Evolutionary conservation across 2,888 invertebrate genomes (phyloP), one percentile per base, ranked within the genome.

Genomic region (Rapana venosa): DNA sequence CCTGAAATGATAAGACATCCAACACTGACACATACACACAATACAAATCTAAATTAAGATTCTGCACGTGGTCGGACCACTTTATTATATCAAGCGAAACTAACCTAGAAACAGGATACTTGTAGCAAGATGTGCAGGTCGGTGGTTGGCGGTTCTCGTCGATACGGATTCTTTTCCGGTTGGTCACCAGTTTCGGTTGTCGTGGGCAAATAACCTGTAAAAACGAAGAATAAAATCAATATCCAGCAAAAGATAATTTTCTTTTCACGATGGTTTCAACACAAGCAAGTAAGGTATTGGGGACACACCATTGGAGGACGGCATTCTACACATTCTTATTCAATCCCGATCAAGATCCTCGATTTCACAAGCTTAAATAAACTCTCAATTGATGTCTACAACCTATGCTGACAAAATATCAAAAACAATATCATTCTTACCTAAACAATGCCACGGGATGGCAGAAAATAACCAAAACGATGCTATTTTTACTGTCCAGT

Each of bases 401-500:
- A 6, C 15, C 11, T 58, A 20, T 66, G 66, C 35, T 61, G 86
- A 66, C 32, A 66, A 20, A 66, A 66, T 86, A 86, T 86, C 86
- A 66, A 90, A 87, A 35, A 36, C 30, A 85, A 66, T 20, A 90
- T 90, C 87, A 91, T 87, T 91, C 94, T 93, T 93, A 93, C 94
- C 93, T 92, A 94, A 93, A 92, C 91, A 92, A 91, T 88, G 92
- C 92, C 91, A 93, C 91, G 91, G 92, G 92, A 92, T 91, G 91
- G 92, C 91, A 92, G 93, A 93, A 94, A 94, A 93, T 94, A 94
- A 93, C 93, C 91, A 92, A 92, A 92, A 91, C 92, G 91, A 94
- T 93, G 93, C 95, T 95, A 95, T 95, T 95, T 95, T 95, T 95
- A 95, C 95, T 95, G 93, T 94, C 95, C 95, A 95, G 94, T 95